Evolutionary conservation across 2,888 invertebrate genomes (phyloP).

Genomic region (Galeruca laticollis): DNA sequence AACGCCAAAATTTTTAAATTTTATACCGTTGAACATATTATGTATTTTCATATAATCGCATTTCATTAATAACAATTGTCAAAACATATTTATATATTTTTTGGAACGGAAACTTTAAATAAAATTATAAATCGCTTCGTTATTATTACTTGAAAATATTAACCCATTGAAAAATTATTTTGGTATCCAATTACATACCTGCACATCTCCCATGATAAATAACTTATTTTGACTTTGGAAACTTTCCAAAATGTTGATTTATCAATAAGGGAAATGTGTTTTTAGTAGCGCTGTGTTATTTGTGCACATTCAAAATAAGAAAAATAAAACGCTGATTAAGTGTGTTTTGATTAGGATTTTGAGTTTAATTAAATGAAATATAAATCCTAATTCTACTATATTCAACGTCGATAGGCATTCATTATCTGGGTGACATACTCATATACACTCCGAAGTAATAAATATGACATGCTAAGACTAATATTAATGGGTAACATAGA

Average conservation of each 20-base stretch:
- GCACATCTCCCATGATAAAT: conserved; percentile 43
- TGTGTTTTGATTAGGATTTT: no score
- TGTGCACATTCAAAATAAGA: conserved; percentile 5
- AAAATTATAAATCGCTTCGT: neutral
- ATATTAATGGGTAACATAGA: no score
- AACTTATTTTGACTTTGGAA: conserved; percentile 52
- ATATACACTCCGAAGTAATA: no score
- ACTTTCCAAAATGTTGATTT: conserved; percentile 49
- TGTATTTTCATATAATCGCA: no score
- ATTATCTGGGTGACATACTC: no score
- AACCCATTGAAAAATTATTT: neutral
- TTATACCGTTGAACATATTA: no score
- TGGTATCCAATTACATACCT: conserved; percentile 3
- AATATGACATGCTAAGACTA: no score
- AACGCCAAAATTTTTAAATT: no score
- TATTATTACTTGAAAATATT: neutral
- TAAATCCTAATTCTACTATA: no score
- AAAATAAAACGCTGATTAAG: neutral
- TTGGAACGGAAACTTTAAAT: neutral
- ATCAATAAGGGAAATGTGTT: conserved; percentile 43
- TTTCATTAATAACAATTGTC: no score
- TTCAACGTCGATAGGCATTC: no score
- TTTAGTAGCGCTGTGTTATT: neutral
- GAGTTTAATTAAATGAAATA: no score
- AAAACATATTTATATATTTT: neutral